Evolutionary conservation across 2,113 vertebrate genomes (phyloP).

Genomic region (Narcine bancroftii): DNA sequence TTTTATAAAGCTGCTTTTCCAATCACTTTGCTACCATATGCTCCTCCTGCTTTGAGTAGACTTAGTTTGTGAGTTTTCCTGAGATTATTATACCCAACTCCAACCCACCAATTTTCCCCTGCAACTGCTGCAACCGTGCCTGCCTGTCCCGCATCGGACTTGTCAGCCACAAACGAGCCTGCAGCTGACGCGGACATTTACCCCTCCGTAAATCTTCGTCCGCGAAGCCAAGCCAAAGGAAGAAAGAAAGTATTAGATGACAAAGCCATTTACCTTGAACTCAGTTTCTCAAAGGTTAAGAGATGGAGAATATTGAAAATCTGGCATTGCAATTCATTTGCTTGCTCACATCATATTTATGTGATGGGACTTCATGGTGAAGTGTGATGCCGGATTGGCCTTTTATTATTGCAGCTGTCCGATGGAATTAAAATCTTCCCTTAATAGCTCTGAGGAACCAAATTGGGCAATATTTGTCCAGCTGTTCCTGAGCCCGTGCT

Average conservation of each 20-base stretch:
- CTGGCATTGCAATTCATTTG: conserved; percentile 8
- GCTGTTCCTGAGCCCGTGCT: not conserved
- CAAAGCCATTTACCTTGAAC: conserved; percentile 27
- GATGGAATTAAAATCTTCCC: not conserved
- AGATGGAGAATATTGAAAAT: not conserved
- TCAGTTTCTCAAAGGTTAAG: not conserved
- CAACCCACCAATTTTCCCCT: no score
- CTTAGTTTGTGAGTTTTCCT: conserved; percentile 11
- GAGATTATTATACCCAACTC: no score
- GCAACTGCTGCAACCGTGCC: no score
- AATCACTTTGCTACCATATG: not conserved
- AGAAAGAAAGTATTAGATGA: conserved; percentile 27
- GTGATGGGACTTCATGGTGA: not conserved
- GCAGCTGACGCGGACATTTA: no score
- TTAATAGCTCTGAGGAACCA: not conserved
- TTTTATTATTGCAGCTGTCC: not conserved
- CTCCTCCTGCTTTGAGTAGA: not conserved
- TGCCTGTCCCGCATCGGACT: no score
- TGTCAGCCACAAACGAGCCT: no score
- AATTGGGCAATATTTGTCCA: not conserved
- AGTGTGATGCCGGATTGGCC: not conserved
- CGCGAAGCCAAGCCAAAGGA: no score
- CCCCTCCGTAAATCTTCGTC: no score
- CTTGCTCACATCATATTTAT: not conserved
- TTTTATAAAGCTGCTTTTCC: conserved; percentile 23